Percentiles rank a stretch among this genome's conserved stretches.
Conservation (phyloP, 1,140 invertebrate species). For the Carposina sasakii region DNA sequence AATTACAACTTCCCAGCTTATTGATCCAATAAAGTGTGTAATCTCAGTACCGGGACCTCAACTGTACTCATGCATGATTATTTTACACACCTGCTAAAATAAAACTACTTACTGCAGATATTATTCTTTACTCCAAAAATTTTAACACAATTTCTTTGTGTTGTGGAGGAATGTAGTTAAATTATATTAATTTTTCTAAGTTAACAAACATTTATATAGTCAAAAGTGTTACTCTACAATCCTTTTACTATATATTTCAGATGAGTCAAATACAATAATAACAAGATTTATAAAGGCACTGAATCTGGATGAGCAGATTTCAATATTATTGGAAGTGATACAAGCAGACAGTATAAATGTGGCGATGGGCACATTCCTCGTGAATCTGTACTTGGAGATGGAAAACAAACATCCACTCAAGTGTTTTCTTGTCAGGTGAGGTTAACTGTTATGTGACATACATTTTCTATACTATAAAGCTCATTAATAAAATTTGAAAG, state of each 20-base stretch:
- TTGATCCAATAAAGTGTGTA: no score
- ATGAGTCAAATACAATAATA: slow-evolving; percentile 14
- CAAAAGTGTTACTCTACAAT: slow-evolving; percentile 2
- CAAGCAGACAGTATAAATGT: slow-evolving; percentile 13
- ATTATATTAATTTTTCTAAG: slow-evolving; percentile 1
- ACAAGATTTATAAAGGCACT: slow-evolving; percentile 26
- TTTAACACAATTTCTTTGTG: no score
- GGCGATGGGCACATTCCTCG: slow-evolving; percentile 31
- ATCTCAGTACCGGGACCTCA: no score
- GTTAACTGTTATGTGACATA: background rate
- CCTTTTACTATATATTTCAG: no score
- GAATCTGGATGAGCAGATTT: slow-evolving; percentile 38
- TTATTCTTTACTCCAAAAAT: no score
- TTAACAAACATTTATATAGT: background rate
- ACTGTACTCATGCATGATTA: no score
- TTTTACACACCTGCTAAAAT: no score
- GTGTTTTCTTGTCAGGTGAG: slow-evolving; percentile 47
- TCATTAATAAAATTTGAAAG: background rate
- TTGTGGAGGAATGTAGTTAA: no score
- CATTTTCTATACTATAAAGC: background rate
- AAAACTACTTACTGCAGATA: no score
- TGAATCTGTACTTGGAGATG: slow-evolving; percentile 36
- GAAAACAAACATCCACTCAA: slow-evolving; percentile 51
- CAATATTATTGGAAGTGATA: slow-evolving; percentile 30
- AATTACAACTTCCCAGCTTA: no score